Conservation (phyloP, 2,888 invertebrate species). For the Lycophotia porphyrea region DNA sequence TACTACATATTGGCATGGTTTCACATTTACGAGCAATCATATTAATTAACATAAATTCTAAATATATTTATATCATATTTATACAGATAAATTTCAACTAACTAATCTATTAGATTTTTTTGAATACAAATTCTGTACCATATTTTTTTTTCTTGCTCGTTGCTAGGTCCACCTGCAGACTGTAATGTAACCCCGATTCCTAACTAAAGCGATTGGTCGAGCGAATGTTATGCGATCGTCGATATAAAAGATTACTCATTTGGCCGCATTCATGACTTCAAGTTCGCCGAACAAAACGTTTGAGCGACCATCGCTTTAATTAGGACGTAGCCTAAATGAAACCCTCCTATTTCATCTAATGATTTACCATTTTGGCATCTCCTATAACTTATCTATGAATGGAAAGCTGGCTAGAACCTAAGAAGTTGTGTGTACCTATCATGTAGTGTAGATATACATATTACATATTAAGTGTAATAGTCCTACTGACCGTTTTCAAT, state of each 20-base stretch:
- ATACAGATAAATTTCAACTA: not conserved
- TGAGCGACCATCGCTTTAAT: not conserved
- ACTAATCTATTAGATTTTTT: not conserved
- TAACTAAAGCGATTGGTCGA: not conserved
- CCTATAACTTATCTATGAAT: constrained; percentile 4
- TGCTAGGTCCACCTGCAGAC: not conserved
- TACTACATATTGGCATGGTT: constrained; percentile 13
- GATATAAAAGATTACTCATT: not conserved
- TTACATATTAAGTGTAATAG: too few species aligned
- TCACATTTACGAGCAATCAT: not conserved
- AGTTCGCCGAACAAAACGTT: not conserved
- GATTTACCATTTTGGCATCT: constrained; percentile 38
- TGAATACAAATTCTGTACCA: not conserved
- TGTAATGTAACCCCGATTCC: not conserved
- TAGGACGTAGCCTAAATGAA: not conserved
- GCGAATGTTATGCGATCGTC: not conserved
- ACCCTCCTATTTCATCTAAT: not conserved
- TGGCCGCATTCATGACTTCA: not conserved
- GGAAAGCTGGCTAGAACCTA: not conserved
- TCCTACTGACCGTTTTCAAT: too few species aligned
- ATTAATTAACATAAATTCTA: not conserved
- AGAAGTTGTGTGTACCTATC: too few species aligned
- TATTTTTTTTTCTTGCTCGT: not conserved
- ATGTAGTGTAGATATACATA: too few species aligned
- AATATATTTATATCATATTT: not conserved